phyloP scores from a whole-genome alignment of 2,113 vertebrate genomes.

The Herpetotheres cachinnans region DNA sequence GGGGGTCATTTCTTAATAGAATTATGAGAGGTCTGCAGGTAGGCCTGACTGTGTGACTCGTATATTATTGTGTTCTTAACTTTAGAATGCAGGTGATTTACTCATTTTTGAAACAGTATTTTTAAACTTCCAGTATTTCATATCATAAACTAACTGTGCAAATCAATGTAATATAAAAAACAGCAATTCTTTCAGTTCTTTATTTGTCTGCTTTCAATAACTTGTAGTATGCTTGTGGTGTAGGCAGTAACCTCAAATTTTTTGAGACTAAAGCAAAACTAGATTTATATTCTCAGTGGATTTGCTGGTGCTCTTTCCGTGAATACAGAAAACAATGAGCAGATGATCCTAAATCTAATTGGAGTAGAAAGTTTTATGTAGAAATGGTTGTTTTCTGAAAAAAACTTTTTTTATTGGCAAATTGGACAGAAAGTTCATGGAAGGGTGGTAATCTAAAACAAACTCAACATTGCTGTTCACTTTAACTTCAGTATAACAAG shows the following conservation, averaged over 20 bases:
- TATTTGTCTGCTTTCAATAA: background rate
- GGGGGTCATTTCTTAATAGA: background rate
- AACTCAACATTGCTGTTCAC: background rate
- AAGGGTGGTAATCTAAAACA: background rate
- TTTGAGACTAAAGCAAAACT: background rate
- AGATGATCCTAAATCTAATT: background rate
- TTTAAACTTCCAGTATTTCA: background rate
- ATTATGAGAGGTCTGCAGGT: background rate
- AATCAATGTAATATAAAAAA: background rate
- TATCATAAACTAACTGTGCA: background rate
- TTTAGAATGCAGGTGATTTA: background rate
- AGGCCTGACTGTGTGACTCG: background rate
- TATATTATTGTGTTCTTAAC: background rate
- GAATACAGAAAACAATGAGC: background rate
- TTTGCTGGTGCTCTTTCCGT: background rate
- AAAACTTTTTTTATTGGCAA: background rate
- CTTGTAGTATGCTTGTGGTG: background rate
- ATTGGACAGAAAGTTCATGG: background rate
- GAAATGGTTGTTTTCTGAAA: background rate
- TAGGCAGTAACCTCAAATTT: background rate
- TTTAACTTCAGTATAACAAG: background rate
- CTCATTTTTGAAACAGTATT: background rate
- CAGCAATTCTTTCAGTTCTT: background rate
- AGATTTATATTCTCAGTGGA: background rate
- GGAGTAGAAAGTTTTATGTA: background rate